Conservation (phyloP, 2,113 vertebrate species). For the Oreochromis niloticus region DNA sequence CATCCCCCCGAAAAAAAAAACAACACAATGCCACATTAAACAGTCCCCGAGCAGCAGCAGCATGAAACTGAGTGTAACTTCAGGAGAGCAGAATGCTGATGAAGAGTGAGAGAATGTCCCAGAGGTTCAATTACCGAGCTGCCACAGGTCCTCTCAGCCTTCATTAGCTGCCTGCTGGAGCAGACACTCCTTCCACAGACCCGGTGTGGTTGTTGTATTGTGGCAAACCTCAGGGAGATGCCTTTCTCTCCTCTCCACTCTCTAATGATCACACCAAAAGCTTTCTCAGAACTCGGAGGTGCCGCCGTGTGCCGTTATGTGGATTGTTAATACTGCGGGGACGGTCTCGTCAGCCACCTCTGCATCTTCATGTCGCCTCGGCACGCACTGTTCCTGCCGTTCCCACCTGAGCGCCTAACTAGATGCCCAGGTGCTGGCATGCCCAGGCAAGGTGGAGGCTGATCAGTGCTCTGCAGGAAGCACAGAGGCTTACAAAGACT, state of each 20-base stretch:
- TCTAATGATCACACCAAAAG: constrained; percentile 22
- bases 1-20: background rate
- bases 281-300: background rate
- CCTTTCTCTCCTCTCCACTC: background rate
- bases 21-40: background rate
- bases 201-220: constrained; percentile 33
- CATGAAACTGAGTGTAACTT: background rate
- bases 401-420: constrained; percentile 54
- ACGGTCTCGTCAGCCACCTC: background rate
- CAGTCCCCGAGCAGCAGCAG: background rate
- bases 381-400: background rate
- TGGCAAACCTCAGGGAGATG: constrained; percentile 14
- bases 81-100: constrained; percentile 48
- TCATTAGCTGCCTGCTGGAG: constrained; percentile 66
- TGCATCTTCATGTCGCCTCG: background rate
- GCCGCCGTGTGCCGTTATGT: constrained; percentile 51
- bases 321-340: constrained; percentile 26
- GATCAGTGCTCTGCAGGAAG: background rate
- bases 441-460: constrained; percentile 18
- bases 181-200: constrained; percentile 46
- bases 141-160: constrained; percentile 57
- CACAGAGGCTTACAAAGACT: background rate
- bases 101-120: constrained; percentile 66
- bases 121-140: constrained; percentile 66
- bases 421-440: constrained; percentile 44